These are phyloP conservation scores for Merluccius polli DNA, from an alignment of 2,797 vertebrate species.

Conservation along the genomic window DNA sequence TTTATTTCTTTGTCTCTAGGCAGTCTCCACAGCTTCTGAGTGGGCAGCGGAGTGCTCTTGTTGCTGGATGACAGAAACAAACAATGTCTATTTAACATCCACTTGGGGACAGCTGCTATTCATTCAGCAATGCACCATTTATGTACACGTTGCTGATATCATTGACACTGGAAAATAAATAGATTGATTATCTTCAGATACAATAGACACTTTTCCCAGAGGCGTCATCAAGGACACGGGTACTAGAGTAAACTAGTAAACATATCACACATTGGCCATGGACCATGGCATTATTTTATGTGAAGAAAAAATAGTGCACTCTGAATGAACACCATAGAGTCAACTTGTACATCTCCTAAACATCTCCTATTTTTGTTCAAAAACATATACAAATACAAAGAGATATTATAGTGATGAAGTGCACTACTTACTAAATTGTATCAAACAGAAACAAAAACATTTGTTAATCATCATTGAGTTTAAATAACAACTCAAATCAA, in stretches of 20 bases:
- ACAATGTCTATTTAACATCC: neutral
- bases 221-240: neutral
- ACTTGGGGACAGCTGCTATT: no score
- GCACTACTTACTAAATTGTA: neutral
- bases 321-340: no score
- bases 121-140: neutral
- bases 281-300: no score
- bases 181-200: neutral
- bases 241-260: neutral
- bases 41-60: neutral
- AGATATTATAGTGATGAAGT: neutral
- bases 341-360: no score
- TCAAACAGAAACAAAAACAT: no score
- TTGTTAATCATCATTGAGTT: neutral
- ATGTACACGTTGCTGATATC: neutral
- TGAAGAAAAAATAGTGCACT: no score
- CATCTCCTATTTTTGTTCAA: neutral
- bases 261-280: neutral
- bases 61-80: neutral
- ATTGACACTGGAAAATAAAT: neutral
- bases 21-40: neutral
- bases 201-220: no score
- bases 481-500: neutral
- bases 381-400: neutral
- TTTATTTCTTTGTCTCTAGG: conserved; percentile 6